phyloP scores from a whole-genome alignment of 2,888 invertebrate genomes.

The Xestia rhomboidea region DNA sequence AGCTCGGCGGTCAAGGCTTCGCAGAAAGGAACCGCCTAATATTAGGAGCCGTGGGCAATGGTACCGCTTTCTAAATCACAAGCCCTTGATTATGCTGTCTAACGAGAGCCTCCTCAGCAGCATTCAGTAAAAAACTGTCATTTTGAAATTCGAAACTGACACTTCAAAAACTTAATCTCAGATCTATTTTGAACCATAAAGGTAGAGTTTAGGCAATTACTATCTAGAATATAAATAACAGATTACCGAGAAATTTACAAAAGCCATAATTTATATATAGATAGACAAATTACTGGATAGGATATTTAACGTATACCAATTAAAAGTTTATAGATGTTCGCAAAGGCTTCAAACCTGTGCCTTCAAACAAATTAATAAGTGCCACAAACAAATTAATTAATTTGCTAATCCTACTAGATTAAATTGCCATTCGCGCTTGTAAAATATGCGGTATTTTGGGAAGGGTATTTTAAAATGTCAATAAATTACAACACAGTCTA shows the following conservation, averaged over 20 bases:
- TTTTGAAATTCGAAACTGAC: too few species aligned
- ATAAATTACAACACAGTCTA: background rate
- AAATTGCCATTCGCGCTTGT: background rate
- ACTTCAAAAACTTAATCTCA: background rate
- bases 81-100: too few species aligned
- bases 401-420: constrained; percentile 8
- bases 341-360: background rate
- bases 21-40: too few species aligned
- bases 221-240: background rate
- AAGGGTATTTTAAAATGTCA: background rate
- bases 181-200: background rate
- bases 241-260: background rate
- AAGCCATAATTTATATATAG: constrained; percentile 15
- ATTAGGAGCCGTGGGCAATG: too few species aligned
- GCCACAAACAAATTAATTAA: constrained; percentile 14
- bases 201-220: background rate
- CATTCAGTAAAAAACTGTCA: too few species aligned
- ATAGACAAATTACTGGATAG: constrained; percentile 3
- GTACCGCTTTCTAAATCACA: too few species aligned
- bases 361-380: background rate
- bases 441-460: background rate
- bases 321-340: constrained; percentile 19
- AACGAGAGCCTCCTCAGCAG: too few species aligned
- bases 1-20: too few species aligned
- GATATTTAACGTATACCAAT: constrained; percentile 8